Percentiles rank a stretch among this genome's conserved stretches.
phyloP scores from a whole-genome alignment of 2,113 vertebrate species.

The Philantomba maxwellii region DNA sequence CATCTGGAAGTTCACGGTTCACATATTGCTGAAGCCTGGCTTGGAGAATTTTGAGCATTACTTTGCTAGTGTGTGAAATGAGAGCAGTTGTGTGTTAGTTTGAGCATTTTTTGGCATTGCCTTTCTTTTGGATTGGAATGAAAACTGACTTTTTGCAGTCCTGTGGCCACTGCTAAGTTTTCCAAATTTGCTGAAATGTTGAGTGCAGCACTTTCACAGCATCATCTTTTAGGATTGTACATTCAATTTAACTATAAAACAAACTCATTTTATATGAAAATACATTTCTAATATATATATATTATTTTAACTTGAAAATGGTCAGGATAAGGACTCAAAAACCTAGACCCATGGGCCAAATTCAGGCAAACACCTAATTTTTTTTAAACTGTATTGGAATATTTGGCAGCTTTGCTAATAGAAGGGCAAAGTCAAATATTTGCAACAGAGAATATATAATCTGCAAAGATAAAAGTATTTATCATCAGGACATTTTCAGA shows the following conservation, averaged over 20 bases:
- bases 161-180: background rate
- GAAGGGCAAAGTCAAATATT: background rate
- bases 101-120: no score
- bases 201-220: background rate
- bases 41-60: background rate
- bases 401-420: background rate
- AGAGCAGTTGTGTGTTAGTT: background rate
- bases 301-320: background rate
- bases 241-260: background rate
- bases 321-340: background rate
- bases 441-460: background rate
- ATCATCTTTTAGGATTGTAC: background rate
- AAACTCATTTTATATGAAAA: background rate
- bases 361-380: background rate
- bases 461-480: background rate
- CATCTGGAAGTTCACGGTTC: background rate
- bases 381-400: background rate
- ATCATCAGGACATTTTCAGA: background rate
- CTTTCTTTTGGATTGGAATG: background rate
- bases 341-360: background rate
- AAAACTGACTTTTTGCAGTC: background rate
- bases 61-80: background rate
- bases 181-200: background rate
- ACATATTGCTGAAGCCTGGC: background rate
- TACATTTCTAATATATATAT: background rate